Evolutionary conservation across 2,797 vertebrate species (phyloP).

Genomic region (Amniataba percoides): DNA sequence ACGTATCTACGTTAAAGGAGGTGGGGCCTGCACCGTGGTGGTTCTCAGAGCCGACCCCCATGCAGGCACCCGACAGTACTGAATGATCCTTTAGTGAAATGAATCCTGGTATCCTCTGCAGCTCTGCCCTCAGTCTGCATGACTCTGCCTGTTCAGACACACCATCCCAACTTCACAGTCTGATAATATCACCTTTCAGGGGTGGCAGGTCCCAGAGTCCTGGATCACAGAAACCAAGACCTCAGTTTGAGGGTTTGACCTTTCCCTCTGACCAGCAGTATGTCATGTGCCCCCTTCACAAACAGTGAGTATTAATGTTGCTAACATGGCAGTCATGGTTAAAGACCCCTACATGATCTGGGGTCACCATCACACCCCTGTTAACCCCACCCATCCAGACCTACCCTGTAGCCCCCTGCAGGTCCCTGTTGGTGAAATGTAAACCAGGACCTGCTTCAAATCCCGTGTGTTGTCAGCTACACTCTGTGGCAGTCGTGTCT

Average conservation of each 20-base stretch:
- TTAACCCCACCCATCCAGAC: too few relatives aligned
- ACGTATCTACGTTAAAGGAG: slow-evolving; percentile 67
- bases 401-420: too few relatives aligned
- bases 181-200: neutral
- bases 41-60: slow-evolving; percentile 52
- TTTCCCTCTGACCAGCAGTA: too few relatives aligned
- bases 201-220: neutral
- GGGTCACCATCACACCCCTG: too few relatives aligned
- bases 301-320: too few relatives aligned
- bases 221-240: too few relatives aligned
- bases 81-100: slow-evolving; percentile 39
- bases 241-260: too few relatives aligned
- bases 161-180: neutral
- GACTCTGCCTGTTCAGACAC: neutral
- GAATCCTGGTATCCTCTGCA: slow-evolving; percentile 11
- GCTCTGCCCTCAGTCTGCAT: slow-evolving; percentile 52
- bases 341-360: neutral
- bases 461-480: too few relatives aligned
- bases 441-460: too few relatives aligned
- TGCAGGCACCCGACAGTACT: slow-evolving; percentile 46
- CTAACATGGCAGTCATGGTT: neutral
- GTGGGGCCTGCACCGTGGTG: slow-evolving; percentile 43
- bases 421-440: too few relatives aligned
- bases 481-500: too few relatives aligned
- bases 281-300: too few relatives aligned